Evolutionary conservation across 2,113 vertebrate genomes (phyloP).

Genomic region (Papio anubis): DNA sequence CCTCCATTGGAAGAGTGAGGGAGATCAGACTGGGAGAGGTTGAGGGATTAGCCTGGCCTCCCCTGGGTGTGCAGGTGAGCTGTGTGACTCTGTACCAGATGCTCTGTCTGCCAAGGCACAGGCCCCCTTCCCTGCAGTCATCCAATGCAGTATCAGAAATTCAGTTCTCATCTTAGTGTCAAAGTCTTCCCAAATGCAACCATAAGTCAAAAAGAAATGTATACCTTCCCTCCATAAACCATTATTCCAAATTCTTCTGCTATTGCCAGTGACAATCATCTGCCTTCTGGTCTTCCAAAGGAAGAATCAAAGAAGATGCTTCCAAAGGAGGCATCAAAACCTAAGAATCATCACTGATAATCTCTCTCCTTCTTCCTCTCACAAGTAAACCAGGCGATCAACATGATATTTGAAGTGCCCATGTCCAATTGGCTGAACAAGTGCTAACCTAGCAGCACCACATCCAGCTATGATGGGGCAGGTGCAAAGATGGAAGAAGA

Average conservation of each 20-base stretch:
- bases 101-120: rapidly evolving
- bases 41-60: background rate
- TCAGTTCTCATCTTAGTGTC: background rate
- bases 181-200: background rate
- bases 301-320: no score
- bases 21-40: background rate
- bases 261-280: no score
- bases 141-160: background rate
- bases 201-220: background rate
- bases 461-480: no score
- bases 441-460: background rate
- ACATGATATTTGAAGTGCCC: rapidly evolving
- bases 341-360: background rate
- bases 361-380: background rate
- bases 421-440: rapidly evolving
- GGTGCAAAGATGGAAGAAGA: background rate
- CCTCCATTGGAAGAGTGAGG: background rate
- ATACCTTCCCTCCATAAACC: background rate
- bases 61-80: no score
- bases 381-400: no score
- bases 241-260: background rate
- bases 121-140: background rate
- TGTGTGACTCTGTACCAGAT: background rate
- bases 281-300: background rate
- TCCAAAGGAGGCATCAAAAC: background rate